Conservation (phyloP, 2,888 invertebrate genomes). For the Athrips mouffetella region DNA sequence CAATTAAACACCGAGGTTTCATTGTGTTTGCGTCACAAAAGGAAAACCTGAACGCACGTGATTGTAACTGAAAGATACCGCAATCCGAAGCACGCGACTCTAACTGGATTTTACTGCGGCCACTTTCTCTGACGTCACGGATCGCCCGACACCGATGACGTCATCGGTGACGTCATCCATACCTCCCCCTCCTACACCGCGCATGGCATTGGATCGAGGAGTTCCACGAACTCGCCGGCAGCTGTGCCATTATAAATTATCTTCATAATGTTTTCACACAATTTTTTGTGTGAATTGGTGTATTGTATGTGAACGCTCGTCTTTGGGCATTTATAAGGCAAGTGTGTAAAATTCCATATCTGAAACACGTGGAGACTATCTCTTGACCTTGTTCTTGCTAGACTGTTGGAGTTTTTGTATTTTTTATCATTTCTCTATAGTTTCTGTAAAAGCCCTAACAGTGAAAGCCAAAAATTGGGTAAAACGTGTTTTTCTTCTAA, state of each 20-base stretch:
- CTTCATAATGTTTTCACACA: conserved; percentile 23
- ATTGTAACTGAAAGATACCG: conserved; percentile 3
- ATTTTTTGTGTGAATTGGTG: conserved; percentile 9
- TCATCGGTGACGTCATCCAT: conserved; percentile 58
- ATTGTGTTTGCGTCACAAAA: not conserved
- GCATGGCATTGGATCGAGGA: conserved; percentile 35
- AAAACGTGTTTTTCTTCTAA: no score
- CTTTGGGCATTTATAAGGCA: not conserved
- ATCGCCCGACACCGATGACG: conserved; percentile 55
- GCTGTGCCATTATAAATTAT: conserved; percentile 34
- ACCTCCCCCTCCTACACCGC: conserved; percentile 30
- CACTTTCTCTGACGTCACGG: conserved; percentile 43
- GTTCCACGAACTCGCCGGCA: conserved; percentile 49
- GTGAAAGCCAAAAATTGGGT: no score
- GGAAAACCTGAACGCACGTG: not conserved
- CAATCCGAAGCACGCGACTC: not conserved
- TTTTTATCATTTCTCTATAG: no score
- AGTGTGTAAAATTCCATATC: not conserved
- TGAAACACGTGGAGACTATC: not conserved
- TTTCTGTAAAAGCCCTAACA: no score
- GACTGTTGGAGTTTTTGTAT: no score
- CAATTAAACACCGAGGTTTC: no score
- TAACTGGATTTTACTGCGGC: conserved; percentile 14
- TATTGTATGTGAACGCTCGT: not conserved
- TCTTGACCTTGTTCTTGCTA: not conserved